Conservation (phyloP, 64 coral and sea anemone species). For the Hydrozoanthus tunicans region DNA sequence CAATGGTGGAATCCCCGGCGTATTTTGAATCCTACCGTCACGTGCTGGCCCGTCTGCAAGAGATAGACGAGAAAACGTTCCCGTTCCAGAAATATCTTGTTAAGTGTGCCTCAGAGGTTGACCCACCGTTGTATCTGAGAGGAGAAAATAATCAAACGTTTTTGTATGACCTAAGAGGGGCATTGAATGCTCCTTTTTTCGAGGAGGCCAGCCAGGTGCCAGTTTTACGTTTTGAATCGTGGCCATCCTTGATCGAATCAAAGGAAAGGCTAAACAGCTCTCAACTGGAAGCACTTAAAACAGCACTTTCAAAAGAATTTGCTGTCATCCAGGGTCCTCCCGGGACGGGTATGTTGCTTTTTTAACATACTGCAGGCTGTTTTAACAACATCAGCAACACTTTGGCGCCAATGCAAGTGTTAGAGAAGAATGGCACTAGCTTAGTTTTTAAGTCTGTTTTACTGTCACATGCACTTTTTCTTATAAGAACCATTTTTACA, state of each 20-base stretch:
- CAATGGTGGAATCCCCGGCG: conserved; percentile 27
- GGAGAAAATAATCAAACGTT: background rate
- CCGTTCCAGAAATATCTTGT: conserved; percentile 26
- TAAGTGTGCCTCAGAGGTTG: background rate
- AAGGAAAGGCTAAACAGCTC: conserved; percentile 34
- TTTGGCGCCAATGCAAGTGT: too few species aligned
- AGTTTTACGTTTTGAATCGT: conserved; percentile 8
- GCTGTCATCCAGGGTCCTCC: conserved; percentile 55
- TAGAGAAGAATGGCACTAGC: too few species aligned
- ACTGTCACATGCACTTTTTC: too few species aligned
- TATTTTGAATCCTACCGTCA: conserved; percentile 36
- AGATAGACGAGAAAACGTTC: conserved; percentile 14
- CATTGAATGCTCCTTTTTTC: background rate
- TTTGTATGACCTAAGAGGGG: conserved; percentile 20
- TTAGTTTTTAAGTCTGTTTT: too few species aligned
- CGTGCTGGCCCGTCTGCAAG: conserved; percentile 2
- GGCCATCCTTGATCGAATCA: conserved; percentile 1
- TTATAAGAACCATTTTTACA: too few species aligned
- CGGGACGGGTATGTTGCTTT: conserved; percentile 7
- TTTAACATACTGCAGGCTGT: too few species aligned
- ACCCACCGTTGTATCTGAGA: conserved; percentile 22
- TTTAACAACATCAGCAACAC: too few species aligned
- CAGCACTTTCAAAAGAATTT: conserved; percentile 56
- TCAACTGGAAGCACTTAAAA: conserved; percentile 36
- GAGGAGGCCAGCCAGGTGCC: background rate